phyloP scores from a whole-genome alignment of 2,113 vertebrate species.

The Otis tarda region DNA sequence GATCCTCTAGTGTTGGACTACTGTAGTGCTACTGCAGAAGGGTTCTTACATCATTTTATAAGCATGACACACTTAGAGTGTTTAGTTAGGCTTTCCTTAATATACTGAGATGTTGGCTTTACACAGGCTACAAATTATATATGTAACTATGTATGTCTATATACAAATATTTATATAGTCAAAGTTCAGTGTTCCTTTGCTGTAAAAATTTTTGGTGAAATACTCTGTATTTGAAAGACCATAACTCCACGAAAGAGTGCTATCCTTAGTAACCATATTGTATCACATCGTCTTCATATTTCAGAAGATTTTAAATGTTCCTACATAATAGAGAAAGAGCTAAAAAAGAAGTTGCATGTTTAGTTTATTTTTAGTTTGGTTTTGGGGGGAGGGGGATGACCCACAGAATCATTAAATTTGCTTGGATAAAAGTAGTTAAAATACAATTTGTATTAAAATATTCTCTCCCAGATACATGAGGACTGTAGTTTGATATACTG shows the following conservation, averaged over 20 bases:
- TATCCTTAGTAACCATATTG: background rate
- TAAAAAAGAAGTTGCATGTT: background rate
- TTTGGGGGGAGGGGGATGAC: accelerated
- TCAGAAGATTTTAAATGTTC: background rate
- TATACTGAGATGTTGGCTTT: background rate
- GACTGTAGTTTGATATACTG: background rate
- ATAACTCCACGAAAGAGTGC: background rate
- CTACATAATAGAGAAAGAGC: background rate
- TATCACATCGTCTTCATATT: background rate
- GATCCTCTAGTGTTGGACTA: background rate
- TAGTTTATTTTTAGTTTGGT: background rate
- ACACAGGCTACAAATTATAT: background rate
- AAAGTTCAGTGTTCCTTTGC: background rate
- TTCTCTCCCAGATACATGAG: background rate
- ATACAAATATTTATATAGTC: background rate
- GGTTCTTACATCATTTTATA: background rate
- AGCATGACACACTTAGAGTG: background rate
- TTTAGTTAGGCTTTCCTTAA: background rate
- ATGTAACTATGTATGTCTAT: background rate
- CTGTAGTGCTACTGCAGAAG: background rate
- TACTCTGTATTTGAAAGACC: background rate
- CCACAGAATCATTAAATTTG: background rate
- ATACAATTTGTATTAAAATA: background rate
- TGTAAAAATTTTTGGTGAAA: background rate
- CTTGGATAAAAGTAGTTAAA: background rate